phyloP scores from a whole-genome alignment of 2,888 invertebrate genomes.

The Ectobius pallidus region DNA sequence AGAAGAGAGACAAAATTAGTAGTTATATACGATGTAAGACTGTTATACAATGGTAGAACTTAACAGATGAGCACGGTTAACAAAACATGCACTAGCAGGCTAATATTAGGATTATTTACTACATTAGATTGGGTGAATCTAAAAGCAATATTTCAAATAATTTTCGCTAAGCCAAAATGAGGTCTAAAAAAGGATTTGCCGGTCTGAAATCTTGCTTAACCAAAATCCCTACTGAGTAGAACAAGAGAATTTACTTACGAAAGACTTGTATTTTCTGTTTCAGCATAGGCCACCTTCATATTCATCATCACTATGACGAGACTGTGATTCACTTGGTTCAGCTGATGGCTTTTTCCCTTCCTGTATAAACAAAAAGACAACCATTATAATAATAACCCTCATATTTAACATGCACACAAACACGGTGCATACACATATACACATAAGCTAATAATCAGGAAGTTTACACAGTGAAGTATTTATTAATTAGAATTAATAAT shows the following conservation, averaged over 20 bases:
- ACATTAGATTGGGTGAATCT: background rate
- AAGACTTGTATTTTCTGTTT: background rate
- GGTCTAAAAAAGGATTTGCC: no score
- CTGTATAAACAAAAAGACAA: background rate
- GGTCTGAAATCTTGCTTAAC: no score
- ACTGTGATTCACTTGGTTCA: conserved; percentile 8
- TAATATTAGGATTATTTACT: background rate
- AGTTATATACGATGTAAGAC: background rate
- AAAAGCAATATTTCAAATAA: no score
- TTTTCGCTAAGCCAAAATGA: no score
- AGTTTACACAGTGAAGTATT: no score
- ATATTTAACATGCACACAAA: no score
- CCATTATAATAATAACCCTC: background rate
- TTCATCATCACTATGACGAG: conserved; percentile 34
- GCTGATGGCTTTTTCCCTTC: conserved; percentile 8
- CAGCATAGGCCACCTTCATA: conserved; percentile 37
- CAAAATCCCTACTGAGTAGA: background rate
- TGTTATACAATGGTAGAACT: background rate
- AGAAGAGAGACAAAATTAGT: background rate
- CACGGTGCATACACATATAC: no score
- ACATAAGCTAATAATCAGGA: no score
- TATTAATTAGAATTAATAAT: no score
- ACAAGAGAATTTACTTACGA: background rate
- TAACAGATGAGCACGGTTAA: background rate
- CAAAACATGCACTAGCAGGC: background rate